Evolutionary conservation across 2,113 vertebrate species (phyloP), one percentile per base, ranked within the genome.

Genomic region (Tringa solitaria): DNA sequence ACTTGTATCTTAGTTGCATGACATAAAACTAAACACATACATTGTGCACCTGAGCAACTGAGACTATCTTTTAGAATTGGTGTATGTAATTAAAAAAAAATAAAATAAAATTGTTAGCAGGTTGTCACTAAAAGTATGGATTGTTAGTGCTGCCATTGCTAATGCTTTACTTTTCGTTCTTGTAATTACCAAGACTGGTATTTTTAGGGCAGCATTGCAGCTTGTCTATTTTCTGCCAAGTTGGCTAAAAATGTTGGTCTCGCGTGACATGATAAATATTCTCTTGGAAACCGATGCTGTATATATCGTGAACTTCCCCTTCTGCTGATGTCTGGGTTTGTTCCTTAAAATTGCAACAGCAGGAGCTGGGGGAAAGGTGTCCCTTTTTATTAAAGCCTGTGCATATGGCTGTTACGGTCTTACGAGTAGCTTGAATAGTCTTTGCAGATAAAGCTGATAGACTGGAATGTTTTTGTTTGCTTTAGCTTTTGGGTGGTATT

Each of bases 181-280:
- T 78, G 53, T 76, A 72, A 89, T 94, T 95, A 94, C 32, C 37
- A 4, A 27, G 84, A 61, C 69, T 82, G 84, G 89, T 97, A 93
- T 97, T 96, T 96, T 96, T 92, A 95, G 94, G 94, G 84, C 64
- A 94, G 90, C 63, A 95, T 89, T 96, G 86, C 91, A 76, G 81
- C 77, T 92, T 82, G 70, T 89, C 87, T 97, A 6, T 92, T 95
- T 97, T 96, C 94, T 96, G 84, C 84, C 81, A 73, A 83, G 59
- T 83, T 89, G 92, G 70, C 96, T 96, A 96, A 96, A 96, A 96
- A 82, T 53, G 63, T 83, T 96, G 53, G 32, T 92, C 70, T 82
- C n/a, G 5, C 3, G 20, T 96, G 91, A 94, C 9, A 18, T 15
- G 41, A 85, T 75, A 91, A 95, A 89, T 89, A 92, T 54, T 87